Evolutionary conservation across 2,113 vertebrate species (phyloP), one percentile per base, ranked within the genome.

Genomic region (Actenoides hombroni): DNA sequence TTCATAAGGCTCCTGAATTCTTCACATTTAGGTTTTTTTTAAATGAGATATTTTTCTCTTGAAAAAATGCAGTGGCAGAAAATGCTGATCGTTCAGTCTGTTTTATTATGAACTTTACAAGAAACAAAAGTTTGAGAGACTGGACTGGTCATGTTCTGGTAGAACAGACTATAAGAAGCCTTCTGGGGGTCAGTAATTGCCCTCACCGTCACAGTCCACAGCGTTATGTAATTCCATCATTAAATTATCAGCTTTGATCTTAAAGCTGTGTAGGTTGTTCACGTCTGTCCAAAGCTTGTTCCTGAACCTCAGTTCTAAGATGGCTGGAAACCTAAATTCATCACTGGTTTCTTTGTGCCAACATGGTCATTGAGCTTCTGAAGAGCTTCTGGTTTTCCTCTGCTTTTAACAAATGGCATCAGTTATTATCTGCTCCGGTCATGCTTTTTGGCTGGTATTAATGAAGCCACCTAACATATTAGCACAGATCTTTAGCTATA

Each of bases 361-460:
- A 17, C 28, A 20, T 4, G 5, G 39, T 82, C 29, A 17, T 2
- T 56, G 76, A 88, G 46, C 46, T 94, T 81, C 79, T 70, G 76
- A 94, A 90, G 71, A 37, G 12, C 39, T 44, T 86, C 9, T 21
- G 0, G 37, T 90, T 94, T 90, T 35, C 31, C 90, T 90, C 59
- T 86, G 57, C 57, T 75, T 81, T 51, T 71, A 89, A 86, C 69
- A 88, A 94, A 79, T 84, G 88, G 57, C 60, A 87, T 88, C 64
- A 53, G 29, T 96, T 95, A 76, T 40, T 81, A 10, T 40, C 40
- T 4, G 0, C 61, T 49, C 5, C 65, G 81, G 48, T 94, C 25
- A 5, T 80, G 57, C 48, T 74, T 92, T 92, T 82, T 94, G 40
- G 63, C 65, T 95, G 91, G 78, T 69, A 28, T 69, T 83, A 95